A percentile compares a stretch with the other conserved stretches of the same genome.
phyloP scores from a whole-genome alignment of 1,140 invertebrate genomes.

The Drosophila azteca region DNA sequence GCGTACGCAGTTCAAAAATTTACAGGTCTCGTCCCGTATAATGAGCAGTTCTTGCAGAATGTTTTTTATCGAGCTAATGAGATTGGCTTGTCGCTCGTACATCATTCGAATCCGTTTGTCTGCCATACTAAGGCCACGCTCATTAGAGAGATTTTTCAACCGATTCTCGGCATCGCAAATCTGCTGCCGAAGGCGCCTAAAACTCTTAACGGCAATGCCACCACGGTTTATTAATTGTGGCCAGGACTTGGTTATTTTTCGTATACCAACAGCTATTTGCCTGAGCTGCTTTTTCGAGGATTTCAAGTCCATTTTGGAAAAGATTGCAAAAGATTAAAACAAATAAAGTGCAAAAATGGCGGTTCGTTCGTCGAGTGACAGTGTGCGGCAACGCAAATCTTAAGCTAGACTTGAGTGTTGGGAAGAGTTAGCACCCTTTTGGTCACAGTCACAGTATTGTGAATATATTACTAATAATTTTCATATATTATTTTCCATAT shows the following conservation, averaged over 20 bases:
- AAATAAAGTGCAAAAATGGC: too few species aligned
- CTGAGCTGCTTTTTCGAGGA: too few species aligned
- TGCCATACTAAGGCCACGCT: background rate
- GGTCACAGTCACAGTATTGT: background rate
- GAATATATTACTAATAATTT: too few species aligned
- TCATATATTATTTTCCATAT: too few species aligned
- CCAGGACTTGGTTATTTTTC: background rate
- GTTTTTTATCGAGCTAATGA: background rate
- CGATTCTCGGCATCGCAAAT: conserved; percentile 13
- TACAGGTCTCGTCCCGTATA: conserved; percentile 7
- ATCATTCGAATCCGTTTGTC: background rate
- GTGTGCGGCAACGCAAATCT: too few species aligned
- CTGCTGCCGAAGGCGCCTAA: background rate
- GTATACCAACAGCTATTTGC: too few species aligned
- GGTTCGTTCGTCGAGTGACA: too few species aligned
- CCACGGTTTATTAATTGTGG: background rate
- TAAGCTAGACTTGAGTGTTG: too few species aligned
- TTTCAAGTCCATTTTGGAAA: too few species aligned
- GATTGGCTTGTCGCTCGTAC: background rate
- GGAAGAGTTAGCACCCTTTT: background rate
- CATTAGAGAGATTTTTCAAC: background rate
- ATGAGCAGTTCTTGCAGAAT: conserved; percentile 2
- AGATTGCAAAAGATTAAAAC: too few species aligned
- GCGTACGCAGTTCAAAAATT: conserved; percentile 14
- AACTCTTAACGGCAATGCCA: background rate